Base-by-base conservation (phyloP, 1,140 invertebrate genomes). In the Cotesia vestalis region DNA sequence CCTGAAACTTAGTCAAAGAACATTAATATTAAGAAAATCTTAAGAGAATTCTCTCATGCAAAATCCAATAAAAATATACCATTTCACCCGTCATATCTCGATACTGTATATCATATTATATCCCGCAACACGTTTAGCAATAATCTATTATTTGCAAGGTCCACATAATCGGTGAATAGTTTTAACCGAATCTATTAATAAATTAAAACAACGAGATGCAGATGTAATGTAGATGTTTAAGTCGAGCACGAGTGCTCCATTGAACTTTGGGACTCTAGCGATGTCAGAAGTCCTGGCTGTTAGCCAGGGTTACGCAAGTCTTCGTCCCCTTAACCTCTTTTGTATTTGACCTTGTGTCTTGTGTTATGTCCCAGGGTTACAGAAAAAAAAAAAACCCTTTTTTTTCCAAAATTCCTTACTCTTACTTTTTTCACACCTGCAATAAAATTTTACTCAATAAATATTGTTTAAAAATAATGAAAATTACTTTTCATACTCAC, bases 181-280 rank as follows among this genome's bases (percentile, higher is more conserved):
- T 75, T 52, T 40, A 64, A 51, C 66, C 72, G 67, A 79, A 79
- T 81, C 81, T 79, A 82, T 81, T 81, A 67, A 81, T 63, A 62
- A 52, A 67, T 73, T 75, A 73, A 64, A 52, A 60, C 75, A 66
- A 46, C 40, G 74, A 73, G 76, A 81, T 78, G 79, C 81, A 55
- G 67, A 69, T 60, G 35, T 69, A 75, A 81, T 78, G 79, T 82
- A 55, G 67, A 69, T 60, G 35, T 69, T 57, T 11, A 60, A 17
- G 35, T 62, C 17, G 46, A 71, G n/a, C 60, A 40, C 62, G 62
- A 40, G 51, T 87, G 83, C 84, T 85, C 80, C 85, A 86, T 85
- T 87, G 85, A 87, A 86, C 85, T 81, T 83, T 86, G 82, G 82
- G 83, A 79, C 76, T 76, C 60, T 72, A 73, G 64, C 72, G 76